phyloP scores from a whole-genome alignment of 23 tunicate species.

The Pegea sp. region DNA sequence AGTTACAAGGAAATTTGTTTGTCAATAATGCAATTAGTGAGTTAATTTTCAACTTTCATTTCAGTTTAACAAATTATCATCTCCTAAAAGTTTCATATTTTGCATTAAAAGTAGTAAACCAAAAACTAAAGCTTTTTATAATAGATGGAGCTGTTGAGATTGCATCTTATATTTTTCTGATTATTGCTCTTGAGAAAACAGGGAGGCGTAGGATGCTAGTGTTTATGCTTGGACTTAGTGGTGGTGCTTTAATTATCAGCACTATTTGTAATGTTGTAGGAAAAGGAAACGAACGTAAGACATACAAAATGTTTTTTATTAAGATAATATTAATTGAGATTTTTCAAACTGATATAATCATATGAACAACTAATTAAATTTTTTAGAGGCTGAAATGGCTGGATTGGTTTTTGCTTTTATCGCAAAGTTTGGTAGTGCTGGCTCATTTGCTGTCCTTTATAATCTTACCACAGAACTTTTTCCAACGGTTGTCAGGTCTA shows the following conservation, averaged over 20 bases:
- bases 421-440: neutral
- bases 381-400: neutral
- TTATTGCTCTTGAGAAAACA: neutral
- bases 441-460: neutral
- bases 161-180: neutral
- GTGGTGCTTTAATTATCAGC: neutral
- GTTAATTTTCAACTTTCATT: too few species aligned
- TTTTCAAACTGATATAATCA: too few species aligned
- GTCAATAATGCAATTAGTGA: too few species aligned
- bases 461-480: neutral
- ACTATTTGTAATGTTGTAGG: neutral
- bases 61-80: too few species aligned
- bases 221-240: neutral
- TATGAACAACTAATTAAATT: too few species aligned
- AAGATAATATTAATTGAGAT: too few species aligned
- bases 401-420: neutral
- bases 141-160: neutral
- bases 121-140: too few species aligned
- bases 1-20: neutral
- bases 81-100: too few species aligned
- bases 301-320: too few species aligned
- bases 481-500: slow-evolving; percentile 1
- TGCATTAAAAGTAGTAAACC: too few species aligned
- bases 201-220: neutral
- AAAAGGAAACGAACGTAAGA: neutral